Percentiles rank a stretch among this genome's conserved stretches.
Conservation (phyloP, 1,140 invertebrate genomes). For the Vollenhovia emeryi region DNA sequence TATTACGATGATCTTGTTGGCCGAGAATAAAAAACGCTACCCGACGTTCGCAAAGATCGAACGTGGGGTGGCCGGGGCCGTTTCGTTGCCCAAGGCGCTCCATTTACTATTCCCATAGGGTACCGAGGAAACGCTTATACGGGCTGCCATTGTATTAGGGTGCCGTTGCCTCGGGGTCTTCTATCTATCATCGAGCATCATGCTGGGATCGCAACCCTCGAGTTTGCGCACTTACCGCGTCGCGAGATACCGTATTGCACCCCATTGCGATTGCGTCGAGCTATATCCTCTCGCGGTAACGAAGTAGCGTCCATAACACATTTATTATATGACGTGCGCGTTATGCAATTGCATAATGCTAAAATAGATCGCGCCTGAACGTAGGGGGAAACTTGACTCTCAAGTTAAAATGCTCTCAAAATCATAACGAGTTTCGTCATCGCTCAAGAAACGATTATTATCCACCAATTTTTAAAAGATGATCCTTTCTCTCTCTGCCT, state of each 20-base stretch:
- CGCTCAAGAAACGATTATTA: background rate
- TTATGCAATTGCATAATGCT: conserved; percentile 48
- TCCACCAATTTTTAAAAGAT: background rate
- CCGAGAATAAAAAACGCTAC: conserved; percentile 27
- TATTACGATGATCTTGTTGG: conserved; percentile 49
- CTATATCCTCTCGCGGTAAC: conserved; percentile 36
- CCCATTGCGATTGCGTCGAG: conserved; percentile 47
- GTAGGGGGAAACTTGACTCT: background rate
- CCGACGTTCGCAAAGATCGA: conserved; percentile 43
- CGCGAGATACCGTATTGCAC: conserved; percentile 51
- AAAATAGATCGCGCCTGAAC: conserved; percentile 14
- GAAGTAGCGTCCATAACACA: conserved; percentile 59
- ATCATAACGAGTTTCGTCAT: background rate
- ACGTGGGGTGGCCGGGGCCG: conserved; percentile 26
- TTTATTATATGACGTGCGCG: conserved; percentile 41
- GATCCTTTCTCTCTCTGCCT: background rate
- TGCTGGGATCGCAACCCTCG: conserved; percentile 69
- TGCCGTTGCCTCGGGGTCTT: conserved; percentile 71
- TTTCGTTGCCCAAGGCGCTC: conserved; percentile 53
- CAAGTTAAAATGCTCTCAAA: background rate
- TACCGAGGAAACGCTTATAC: conserved; percentile 13
- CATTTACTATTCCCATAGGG: conserved; percentile 69
- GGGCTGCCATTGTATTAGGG: conserved; percentile 66
- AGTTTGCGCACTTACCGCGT: conserved; percentile 60
- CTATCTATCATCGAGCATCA: conserved; percentile 75